Evolutionary conservation across 2,888 invertebrate species (phyloP), one percentile per base, ranked within the genome.

Genomic region (Drosophila picticornis): DNA sequence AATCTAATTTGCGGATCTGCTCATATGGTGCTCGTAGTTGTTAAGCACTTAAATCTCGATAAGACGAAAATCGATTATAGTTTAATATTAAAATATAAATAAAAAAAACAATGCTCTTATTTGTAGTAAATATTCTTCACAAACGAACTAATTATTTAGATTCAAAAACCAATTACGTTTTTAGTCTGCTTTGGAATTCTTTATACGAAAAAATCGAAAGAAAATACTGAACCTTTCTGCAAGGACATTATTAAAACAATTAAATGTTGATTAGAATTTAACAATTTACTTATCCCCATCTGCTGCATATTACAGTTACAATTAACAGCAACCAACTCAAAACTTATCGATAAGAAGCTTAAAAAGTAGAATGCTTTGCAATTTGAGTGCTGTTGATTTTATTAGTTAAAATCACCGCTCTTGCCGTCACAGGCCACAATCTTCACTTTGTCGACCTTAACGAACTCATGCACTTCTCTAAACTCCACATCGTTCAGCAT

Each of bases 401-500:
- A 50, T 84, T 69, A 90, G 61, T 86, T 91, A 56, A 91, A 93
- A 68, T 93, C 93, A 38, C 91, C 91, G 96, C 97, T 97, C 95
- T 98, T 98, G 70, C 98, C 99, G 95, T 99, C 99, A 94, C 99
- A 99, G 5, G 99, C 99, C 59, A 99, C 99, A 93, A 99, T 98
- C 95, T 99, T 99, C 19, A 99, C 97, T 94, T 98, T 98, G 91
- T 98, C 98, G 58, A 98, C 97, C 94, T 96, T 96, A 16, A 97
- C 97, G 77, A 98, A 96, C 92, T 98, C 98, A 91, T 98, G 97
- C 0, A 98, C 97, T 93, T 99, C 99, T 83, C 98, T 95, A 92
- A 99, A 99, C 93, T 99, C 99, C 11, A 99, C 99, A 94, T 99
- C 98, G 92, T 98, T 98, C 88, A 99, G 94, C 95, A 99, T 98